These are phyloP conservation scores for Masticophis lateralis DNA, from an alignment of 2,797 vertebrate species.

Conservation along the genomic window DNA sequence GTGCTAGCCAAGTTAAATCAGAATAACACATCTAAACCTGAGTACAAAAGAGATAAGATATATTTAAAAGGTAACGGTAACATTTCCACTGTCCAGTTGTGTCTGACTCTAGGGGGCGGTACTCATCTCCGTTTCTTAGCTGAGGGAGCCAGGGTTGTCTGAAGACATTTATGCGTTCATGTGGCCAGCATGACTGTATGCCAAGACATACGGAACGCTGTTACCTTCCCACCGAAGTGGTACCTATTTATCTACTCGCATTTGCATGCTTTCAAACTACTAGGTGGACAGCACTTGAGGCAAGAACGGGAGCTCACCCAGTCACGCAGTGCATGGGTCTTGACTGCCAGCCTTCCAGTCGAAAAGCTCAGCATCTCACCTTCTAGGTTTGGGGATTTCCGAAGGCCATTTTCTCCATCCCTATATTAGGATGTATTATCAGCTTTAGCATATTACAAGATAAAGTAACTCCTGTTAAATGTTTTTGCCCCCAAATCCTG, in stretches of 20 bases:
- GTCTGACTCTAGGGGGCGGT: neutral
- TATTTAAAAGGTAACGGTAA: neutral
- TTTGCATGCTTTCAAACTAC: neutral
- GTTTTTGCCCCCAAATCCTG: conserved; percentile 65
- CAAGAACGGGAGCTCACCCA: neutral
- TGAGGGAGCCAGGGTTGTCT: neutral
- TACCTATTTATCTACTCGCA: neutral
- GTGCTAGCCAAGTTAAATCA: conserved; percentile 49
- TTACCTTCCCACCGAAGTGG: neutral
- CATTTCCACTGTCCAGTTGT: neutral
- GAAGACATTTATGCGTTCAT: neutral
- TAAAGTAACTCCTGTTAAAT: conserved; percentile 50
- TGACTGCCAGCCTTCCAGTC: neutral
- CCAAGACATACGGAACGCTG: neutral
- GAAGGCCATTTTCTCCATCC: conserved; percentile 48
- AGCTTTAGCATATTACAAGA: conserved; percentile 53
- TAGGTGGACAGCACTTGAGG: neutral
- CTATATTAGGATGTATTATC: conserved; percentile 44
- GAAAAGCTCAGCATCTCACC: neutral
- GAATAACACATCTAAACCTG: conserved; percentile 43
- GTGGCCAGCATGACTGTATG: neutral
- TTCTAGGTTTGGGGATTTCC: conserved; percentile 1
- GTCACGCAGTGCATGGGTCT: neutral
- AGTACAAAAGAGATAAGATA: conserved; percentile 38
- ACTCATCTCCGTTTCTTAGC: neutral